Conservation (phyloP, 1,140 invertebrate species). For the Vanessa atalanta region DNA sequence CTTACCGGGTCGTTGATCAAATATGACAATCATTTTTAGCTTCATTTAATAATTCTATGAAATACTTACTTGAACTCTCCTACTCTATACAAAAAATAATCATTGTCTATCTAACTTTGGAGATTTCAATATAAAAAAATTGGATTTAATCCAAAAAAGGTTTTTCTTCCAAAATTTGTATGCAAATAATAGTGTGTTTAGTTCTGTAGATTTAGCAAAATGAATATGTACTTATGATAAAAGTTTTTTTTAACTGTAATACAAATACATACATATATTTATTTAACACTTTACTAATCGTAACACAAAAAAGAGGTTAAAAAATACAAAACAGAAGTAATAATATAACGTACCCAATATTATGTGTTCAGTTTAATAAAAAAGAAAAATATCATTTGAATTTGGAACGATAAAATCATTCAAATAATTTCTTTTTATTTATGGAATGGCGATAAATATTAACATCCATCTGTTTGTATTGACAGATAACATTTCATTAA, state of each 20-base stretch:
- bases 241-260: too few relatives aligned
- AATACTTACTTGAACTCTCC: not conserved
- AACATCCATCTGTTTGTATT: not conserved
- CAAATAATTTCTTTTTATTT: not conserved
- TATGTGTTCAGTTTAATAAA: too few relatives aligned
- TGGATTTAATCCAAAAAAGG: not conserved
- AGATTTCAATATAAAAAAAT: not conserved
- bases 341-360: too few relatives aligned
- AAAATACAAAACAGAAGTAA: too few relatives aligned
- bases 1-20: not conserved
- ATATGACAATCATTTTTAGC: not conserved
- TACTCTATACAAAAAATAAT: not conserved
- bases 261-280: too few relatives aligned
- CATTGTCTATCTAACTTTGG: not conserved
- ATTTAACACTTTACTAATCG: too few relatives aligned
- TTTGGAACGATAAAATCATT: too few relatives aligned
- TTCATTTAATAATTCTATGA: not conserved
- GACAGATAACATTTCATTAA: slow-evolving; percentile 20
- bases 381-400: too few relatives aligned
- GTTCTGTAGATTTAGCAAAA: too few relatives aligned
- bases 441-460: not conserved
- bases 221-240: too few relatives aligned
- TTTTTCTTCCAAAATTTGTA: not conserved
- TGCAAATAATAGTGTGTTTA: too few relatives aligned
- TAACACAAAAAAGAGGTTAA: too few relatives aligned